Base-by-base conservation (phyloP, 1,140 invertebrate species). In the Cotesia vestalis region DNA sequence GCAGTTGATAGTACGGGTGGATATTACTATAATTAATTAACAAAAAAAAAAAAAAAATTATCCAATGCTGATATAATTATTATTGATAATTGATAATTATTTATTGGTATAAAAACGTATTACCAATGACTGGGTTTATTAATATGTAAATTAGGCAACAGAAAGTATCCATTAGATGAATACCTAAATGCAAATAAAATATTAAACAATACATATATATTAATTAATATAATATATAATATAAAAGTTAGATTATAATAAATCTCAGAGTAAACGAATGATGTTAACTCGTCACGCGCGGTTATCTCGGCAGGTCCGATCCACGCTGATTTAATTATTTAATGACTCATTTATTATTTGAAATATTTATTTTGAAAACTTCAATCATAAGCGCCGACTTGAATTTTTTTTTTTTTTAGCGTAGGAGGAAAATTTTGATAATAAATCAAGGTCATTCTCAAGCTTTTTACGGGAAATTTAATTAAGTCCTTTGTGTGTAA, bases 101-200 rank as follows among this genome's bases (percentile, higher is more conserved):
- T 14, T 14, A 80, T 71, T 72, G 74, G 78, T 81, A 81, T 78
- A 68, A 0, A 27, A 78, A 80, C 40, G 11, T 8, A 46, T 66
- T 57, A 74, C 75, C 78, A 79, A 79, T 64, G 35, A 72, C 38
- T 66, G 63, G 63, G 20, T 38, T 66, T 17, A 52, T 6, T 76
- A 82, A 80, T 78, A 71, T 84, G 82, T 83, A 83, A 80, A 83
- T 84, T 83, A 84, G 81, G 82, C 76, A 78, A 82, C 81, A 84
- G 83, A 84, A 84, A 84, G 83, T 84, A 83, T 81, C 72, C 76
- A 81, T 67, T 80, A 79, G 75, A 78, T 61, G 72, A 79, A 77
- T 79, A 79, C 74, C 76, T 80, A 46, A 46, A 81, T 75, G 77
- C 57, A 64, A 52, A 57, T 38, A 17, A 34, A 64, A 71, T 40